Percentiles rank a stretch among this genome's conserved stretches.
These are phyloP conservation scores for Epinephelus lanceolatus DNA, from an alignment of 2,113 vertebrate genomes.

Conservation along the genomic window DNA sequence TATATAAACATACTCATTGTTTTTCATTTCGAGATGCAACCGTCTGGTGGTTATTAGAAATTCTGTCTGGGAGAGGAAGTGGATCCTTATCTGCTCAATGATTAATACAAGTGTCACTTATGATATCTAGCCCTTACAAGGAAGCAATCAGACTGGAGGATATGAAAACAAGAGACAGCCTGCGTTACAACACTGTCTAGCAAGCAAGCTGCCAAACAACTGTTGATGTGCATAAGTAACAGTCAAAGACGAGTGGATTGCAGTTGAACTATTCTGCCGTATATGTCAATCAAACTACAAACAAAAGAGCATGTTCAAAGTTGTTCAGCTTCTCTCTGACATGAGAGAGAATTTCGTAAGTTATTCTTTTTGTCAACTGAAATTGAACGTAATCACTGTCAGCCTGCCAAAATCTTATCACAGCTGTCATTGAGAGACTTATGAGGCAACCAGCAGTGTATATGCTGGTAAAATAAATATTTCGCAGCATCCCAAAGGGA, in stretches of 20 bases:
- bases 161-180: slow-evolving; percentile 31
- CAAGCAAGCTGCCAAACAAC: slow-evolving; percentile 14
- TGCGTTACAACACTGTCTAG: slow-evolving; percentile 2
- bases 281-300: slow-evolving; percentile 33
- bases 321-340: slow-evolving; percentile 17
- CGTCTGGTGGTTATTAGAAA: slow-evolving; percentile 6
- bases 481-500: slow-evolving; percentile 17
- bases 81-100: slow-evolving; percentile 35
- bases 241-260: slow-evolving; percentile 33
- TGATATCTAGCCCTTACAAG: slow-evolving; percentile 35
- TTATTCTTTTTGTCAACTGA: slow-evolving; percentile 36
- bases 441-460: slow-evolving; percentile 16
- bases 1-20: slow-evolving; percentile 7
- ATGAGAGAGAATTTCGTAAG: slow-evolving; percentile 42
- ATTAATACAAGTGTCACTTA: slow-evolving; percentile 54
- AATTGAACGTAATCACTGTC: slow-evolving; percentile 44
- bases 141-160: slow-evolving; percentile 32
- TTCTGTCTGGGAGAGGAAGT: slow-evolving; percentile 26
- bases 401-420: slow-evolving; percentile 47
- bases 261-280: slow-evolving; percentile 28
- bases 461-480: slow-evolving; percentile 48
- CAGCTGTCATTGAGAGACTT: slow-evolving; percentile 47
- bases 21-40: slow-evolving; percentile 26
- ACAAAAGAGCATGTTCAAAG: slow-evolving; percentile 36
- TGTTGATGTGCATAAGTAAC: slow-evolving; percentile 32